A percentile compares a stretch with the other conserved stretches of the same genome.
Evolutionary conservation across 1,140 invertebrate species (phyloP).

Genomic region (Aradophagus sp.): DNA sequence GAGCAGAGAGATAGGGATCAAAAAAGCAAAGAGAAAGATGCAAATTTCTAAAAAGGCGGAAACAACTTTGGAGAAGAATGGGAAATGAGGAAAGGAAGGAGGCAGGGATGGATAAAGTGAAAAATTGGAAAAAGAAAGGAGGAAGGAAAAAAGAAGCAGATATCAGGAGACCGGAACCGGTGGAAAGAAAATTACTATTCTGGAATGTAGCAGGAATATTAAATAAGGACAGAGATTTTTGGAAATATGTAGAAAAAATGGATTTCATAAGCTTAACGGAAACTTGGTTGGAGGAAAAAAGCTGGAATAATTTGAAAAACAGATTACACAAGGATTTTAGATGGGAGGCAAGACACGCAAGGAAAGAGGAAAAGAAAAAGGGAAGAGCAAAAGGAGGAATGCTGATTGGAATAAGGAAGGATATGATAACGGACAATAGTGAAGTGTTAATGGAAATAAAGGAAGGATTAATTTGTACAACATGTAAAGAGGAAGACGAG

Average conservation of each 20-base stretch:
- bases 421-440: not conserved
- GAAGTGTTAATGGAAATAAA: not conserved
- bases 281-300: not conserved
- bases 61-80: no score
- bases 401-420: slow-evolving; percentile 2
- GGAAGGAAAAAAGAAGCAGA: no score
- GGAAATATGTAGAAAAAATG: not conserved
- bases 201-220: no score
- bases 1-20: not conserved
- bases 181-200: no score
- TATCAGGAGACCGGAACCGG: no score
- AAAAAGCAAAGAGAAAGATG: not conserved
- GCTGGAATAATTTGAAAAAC: not conserved
- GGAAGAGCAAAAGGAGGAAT: slow-evolving; percentile 5
- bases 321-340: slow-evolving; percentile 1
- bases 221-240: slow-evolving; percentile 1
- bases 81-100: no score
- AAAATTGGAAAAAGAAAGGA: no score
- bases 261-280: not conserved
- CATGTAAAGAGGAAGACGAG: not conserved
- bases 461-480: not conserved
- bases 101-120: no score
- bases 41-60: no score
- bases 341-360: not conserved
- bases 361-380: slow-evolving; percentile 2